A percentile compares a stretch with the other conserved stretches of the same genome.
Conservation (phyloP, 2,888 invertebrate species). For the Lysandra coridon region DNA sequence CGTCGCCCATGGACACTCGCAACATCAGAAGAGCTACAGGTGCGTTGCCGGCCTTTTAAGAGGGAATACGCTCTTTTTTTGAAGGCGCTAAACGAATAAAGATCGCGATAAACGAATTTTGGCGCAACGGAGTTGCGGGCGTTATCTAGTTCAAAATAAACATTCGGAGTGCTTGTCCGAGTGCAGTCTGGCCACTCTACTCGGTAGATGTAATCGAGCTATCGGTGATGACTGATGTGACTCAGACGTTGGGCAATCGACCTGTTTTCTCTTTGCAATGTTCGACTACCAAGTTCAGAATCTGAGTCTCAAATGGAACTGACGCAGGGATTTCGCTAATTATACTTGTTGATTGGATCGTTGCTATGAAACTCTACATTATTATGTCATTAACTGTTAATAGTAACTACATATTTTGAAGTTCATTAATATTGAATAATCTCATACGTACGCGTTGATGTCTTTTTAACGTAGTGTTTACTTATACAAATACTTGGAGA, state of each 20-base stretch:
- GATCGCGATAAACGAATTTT: no score
- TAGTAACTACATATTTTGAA: neutral
- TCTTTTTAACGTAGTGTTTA: neutral
- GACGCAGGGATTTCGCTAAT: neutral
- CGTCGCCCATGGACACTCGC: no score
- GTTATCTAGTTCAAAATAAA: no score
- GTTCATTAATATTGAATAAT: neutral
- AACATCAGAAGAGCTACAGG: no score
- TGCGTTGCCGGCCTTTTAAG: no score
- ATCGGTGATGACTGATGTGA: conserved; percentile 31
- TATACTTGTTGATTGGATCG: neutral
- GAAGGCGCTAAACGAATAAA: no score
- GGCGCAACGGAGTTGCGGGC: no score
- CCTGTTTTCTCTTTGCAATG: conserved; percentile 29
- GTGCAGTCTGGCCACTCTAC: neutral
- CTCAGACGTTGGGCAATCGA: conserved; percentile 25
- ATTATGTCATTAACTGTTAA: no score
- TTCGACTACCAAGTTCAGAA: neutral
- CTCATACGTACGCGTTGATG: neutral
- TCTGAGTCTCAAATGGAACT: neutral
- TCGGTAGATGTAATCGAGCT: neutral
- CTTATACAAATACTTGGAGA: neutral
- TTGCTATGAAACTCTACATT: no score
- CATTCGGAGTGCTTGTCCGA: no score
- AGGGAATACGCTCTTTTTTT: no score